Conservation (phyloP, 2,113 vertebrate genomes). For the Daphoenositta chrysoptera region DNA sequence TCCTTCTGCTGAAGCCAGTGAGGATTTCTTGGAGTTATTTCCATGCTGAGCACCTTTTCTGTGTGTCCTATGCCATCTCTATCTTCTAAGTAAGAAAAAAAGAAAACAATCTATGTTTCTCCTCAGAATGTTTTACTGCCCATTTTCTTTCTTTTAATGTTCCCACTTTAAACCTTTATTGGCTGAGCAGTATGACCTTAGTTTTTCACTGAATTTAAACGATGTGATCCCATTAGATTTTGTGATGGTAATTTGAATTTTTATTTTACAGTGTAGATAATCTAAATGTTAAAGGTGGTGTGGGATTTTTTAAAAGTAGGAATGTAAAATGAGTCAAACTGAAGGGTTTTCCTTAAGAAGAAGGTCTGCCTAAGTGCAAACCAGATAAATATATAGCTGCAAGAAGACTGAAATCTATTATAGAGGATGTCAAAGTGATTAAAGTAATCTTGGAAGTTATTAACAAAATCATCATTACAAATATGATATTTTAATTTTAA, state of each 20-base stretch:
- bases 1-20: background rate
- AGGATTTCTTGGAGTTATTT: background rate
- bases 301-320: background rate
- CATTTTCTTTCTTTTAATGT: conserved; percentile 10
- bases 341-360: background rate
- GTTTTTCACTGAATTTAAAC: conserved; percentile 17
- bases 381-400: background rate
- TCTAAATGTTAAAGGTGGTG: conserved; percentile 18
- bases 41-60: no score
- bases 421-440: conserved; percentile 19
- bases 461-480: conserved; percentile 26
- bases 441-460: conserved; percentile 31
- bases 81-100: background rate
- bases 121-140: background rate
- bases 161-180: conserved; percentile 31
- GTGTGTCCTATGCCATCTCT: background rate
- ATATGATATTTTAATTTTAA: conserved; percentile 28
- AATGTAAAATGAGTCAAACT: background rate
- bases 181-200: background rate
- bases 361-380: background rate
- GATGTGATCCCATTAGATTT: conserved; percentile 18
- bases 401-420: background rate
- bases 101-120: background rate
- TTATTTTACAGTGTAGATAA: conserved; percentile 30
- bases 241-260: conserved; percentile 37